Evolutionary conservation across 2,888 invertebrate species (phyloP), one percentile per base, ranked within the genome.

Genomic region (Archips xylosteana): DNA sequence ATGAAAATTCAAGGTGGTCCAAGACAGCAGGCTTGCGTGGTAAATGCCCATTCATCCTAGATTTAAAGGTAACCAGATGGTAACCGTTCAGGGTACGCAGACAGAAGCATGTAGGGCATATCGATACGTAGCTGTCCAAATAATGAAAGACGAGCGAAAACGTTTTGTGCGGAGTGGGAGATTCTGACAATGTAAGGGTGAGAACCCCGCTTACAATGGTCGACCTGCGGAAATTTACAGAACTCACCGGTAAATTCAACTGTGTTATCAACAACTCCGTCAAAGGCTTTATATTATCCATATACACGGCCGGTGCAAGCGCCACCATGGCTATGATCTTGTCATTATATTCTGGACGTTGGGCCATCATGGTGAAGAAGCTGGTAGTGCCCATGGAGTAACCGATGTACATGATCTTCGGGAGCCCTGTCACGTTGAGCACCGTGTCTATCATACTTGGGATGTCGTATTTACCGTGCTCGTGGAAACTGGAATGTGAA

Each of bases 341-440:
- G 4, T 90, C 86, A 51, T 96, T 95, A 79, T 95, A 94, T 77
- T 96, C 94, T 0, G 96, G 95, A 72, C 87, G 87, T 76, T 92
- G 89, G 0, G 95, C 89, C 81, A 95, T 87, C 90, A 95, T 95
- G 74, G 95, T 94, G 85, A 95, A 94, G 78, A 95, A 95, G 6
- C 90, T 92, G 42, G 95, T 95, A 5, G 95, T 92, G 0, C 96
- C 96, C 90, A 96, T 92, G 1, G 96, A 96, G 84, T 96, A 95
- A 1, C 96, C 96, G 32, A 96, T 82, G 88, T 94, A 96, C 76
- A 95, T 81, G 54, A 94, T n/a, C 77, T 87, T 90, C 1, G 84
- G 61, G 70, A 94, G 76, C 73, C 94, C 85, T 36, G 93, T 94
- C 51, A 92, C 84, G 75, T 90, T 85, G 3, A 94, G 82, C 0